Conservation (phyloP, 2,797 vertebrate genomes). For the Poeciliopsis infans region DNA sequence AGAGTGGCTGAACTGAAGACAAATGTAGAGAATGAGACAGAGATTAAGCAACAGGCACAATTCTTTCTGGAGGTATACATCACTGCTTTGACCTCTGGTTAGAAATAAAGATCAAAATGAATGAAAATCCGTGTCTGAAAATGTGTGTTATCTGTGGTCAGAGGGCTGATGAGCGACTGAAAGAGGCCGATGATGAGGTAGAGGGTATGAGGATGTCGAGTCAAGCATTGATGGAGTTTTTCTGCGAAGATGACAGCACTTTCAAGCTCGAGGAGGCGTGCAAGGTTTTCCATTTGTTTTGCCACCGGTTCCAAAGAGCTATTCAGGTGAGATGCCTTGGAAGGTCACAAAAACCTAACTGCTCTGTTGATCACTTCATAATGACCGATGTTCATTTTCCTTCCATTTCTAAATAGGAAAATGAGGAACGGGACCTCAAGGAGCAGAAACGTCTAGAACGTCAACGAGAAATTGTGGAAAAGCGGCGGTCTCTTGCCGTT, state of each 20-base stretch:
- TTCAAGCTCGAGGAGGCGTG: conserved; percentile 85
- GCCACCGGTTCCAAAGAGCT: conserved; percentile 82
- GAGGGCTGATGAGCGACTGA: conserved; percentile 80
- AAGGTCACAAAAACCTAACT: neutral
- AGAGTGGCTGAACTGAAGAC: conserved; percentile 73
- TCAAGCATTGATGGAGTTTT: conserved; percentile 83
- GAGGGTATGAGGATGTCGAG: conserved; percentile 82
- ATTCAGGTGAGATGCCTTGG: conserved; percentile 71
- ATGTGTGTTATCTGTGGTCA: conserved; percentile 43
- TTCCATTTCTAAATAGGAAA: conserved; percentile 74
- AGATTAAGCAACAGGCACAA: conserved; percentile 77
- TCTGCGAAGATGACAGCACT: conserved; percentile 84
- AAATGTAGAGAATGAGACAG: conserved; percentile 71
- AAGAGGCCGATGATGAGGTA: conserved; percentile 80
- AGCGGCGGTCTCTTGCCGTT: conserved; percentile 81
- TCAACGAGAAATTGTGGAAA: conserved; percentile 78
- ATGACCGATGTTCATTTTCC: neutral
- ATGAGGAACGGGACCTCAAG: conserved; percentile 81
- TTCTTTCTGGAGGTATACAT: conserved; percentile 81
- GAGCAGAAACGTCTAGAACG: conserved; percentile 81
- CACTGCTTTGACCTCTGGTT: conserved; percentile 1
- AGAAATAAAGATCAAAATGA: neutral
- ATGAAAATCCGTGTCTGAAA: neutral
- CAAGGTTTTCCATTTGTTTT: conserved; percentile 81
- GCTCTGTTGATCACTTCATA: neutral